Conservation (phyloP, 2,113 vertebrate species). For the Steatornis caripensis region DNA sequence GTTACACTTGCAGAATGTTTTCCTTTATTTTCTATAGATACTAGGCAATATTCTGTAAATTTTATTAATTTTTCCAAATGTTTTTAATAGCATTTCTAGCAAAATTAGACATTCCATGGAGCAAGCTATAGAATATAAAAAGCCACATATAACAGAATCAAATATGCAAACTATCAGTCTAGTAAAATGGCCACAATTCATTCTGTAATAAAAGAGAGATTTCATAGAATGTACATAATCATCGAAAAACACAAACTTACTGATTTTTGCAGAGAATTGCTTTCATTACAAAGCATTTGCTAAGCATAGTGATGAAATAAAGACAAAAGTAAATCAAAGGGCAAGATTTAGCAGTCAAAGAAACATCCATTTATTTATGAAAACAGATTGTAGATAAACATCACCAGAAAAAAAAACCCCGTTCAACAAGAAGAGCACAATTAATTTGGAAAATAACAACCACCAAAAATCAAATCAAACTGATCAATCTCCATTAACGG, state of each 20-base stretch:
- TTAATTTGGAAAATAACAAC: neutral
- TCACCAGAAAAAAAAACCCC: neutral
- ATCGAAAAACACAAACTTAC: neutral
- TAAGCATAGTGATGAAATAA: neutral
- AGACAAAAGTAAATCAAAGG: neutral
- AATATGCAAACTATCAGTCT: neutral
- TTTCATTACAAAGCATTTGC: neutral
- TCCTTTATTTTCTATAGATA: neutral
- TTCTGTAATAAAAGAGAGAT: neutral
- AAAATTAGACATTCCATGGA: neutral
- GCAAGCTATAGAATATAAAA: neutral
- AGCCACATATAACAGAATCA: neutral
- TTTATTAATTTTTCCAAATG: neutral
- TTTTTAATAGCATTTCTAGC: neutral
- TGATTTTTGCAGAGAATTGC: neutral
- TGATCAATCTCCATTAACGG: neutral
- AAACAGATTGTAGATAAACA: neutral
- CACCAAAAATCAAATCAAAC: neutral
- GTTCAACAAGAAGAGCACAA: neutral
- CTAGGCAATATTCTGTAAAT: neutral
- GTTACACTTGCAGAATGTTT: neutral
- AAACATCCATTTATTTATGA: neutral
- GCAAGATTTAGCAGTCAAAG: neutral
- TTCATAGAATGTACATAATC: neutral
- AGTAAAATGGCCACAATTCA: neutral